Evolutionary conservation across 2,888 invertebrate species (phyloP).

Genomic region (Ormyrus labotus): DNA sequence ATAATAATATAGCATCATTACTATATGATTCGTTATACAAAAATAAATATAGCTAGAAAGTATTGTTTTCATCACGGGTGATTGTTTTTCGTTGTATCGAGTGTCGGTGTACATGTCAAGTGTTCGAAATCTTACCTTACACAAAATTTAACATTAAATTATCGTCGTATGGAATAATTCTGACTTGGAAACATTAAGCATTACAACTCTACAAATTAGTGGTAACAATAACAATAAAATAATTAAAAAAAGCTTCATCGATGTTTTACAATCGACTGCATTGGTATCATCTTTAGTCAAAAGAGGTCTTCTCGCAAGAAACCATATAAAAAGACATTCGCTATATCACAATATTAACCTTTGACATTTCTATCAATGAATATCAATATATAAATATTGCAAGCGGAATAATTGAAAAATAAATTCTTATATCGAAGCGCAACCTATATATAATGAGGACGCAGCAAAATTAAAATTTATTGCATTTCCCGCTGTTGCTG

Average conservation of each 20-base stretch:
- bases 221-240: conserved; percentile 31
- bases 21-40: conserved; percentile 26
- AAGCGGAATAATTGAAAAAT: conserved; percentile 48
- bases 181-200: conserved; percentile 44
- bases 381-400: conserved; percentile 37
- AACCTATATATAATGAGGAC: conserved; percentile 21
- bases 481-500: conserved; percentile 20
- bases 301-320: conserved; percentile 41
- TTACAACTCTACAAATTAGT: conserved; percentile 42
- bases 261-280: conserved; percentile 18
- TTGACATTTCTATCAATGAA: conserved; percentile 36
- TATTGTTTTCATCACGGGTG: conserved; percentile 15
- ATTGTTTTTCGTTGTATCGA: conserved; percentile 25
- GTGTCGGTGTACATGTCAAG: conserved; percentile 14
- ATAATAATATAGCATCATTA: conserved; percentile 23
- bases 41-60: conserved; percentile 33
- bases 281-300: conserved; percentile 20
- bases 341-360: conserved; percentile 50
- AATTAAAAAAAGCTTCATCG: conserved; percentile 32
- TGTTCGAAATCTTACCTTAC: conserved; percentile 42
- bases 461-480: conserved; percentile 31
- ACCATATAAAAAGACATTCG: conserved; percentile 29
- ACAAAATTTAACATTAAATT: conserved; percentile 29
- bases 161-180: not conserved
- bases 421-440: conserved; percentile 30